Percentiles rank a stretch among this genome's conserved stretches.
These are phyloP conservation scores for Drosophila histrio DNA, from an alignment of 2,888 invertebrate genomes.

Conservation along the genomic window DNA sequence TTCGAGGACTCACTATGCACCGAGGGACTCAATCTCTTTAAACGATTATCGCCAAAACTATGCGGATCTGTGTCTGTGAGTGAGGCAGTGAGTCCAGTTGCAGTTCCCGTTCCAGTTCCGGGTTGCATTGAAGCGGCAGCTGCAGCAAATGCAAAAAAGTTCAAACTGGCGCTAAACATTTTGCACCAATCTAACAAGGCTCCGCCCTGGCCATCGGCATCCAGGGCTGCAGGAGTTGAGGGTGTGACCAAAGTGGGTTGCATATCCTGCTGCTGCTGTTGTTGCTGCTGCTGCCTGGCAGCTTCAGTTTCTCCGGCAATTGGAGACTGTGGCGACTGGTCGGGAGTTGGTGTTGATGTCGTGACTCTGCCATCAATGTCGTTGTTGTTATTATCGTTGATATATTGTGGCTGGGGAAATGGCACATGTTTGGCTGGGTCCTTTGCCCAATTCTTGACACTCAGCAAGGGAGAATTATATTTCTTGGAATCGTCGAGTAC, in stretches of 20 bases:
- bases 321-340: conserved; percentile 17
- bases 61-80: conserved; percentile 39
- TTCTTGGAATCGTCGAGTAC: conserved; percentile 42
- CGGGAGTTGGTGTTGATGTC: conserved; percentile 25
- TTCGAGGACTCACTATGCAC: conserved; percentile 75
- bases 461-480: conserved; percentile 65
- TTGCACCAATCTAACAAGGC: conserved; percentile 91
- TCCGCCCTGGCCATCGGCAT: conserved; percentile 46
- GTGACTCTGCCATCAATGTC: conserved; percentile 43
- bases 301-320: conserved; percentile 15
- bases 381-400: conserved; percentile 76
- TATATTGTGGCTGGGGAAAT: conserved; percentile 22
- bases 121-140: conserved; percentile 76
- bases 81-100: neutral
- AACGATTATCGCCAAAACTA: conserved; percentile 78
- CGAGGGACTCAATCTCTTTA: conserved; percentile 84
- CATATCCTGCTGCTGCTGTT: neutral
- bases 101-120: conserved; percentile 14
- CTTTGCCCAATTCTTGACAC: conserved; percentile 82
- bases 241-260: conserved; percentile 55
- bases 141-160: conserved; percentile 74
- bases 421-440: conserved; percentile 61
- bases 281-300: conserved; percentile 22
- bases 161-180: conserved; percentile 86
- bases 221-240: conserved; percentile 45